Conservation (phyloP, 2,797 vertebrate species). For the Paguma larvata region DNA sequence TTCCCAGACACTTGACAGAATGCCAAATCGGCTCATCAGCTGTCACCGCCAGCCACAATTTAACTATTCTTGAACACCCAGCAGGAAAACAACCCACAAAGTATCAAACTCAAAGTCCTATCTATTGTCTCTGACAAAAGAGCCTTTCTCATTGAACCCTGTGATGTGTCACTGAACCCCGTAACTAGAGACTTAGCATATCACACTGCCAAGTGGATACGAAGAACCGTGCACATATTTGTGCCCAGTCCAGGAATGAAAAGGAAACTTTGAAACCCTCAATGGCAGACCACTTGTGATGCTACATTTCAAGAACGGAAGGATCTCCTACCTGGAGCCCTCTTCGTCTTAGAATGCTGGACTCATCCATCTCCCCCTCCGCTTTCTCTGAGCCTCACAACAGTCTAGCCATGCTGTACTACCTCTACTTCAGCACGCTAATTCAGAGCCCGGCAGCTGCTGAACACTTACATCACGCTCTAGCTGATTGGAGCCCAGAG, state of each 20-base stretch:
- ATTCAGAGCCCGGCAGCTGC: slow-evolving; percentile 95
- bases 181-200: slow-evolving; percentile 55
- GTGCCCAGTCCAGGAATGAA: slow-evolving; percentile 72
- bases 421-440: slow-evolving; percentile 89
- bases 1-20: slow-evolving; percentile 72
- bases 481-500: slow-evolving; percentile 95
- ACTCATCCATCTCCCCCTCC: slow-evolving; percentile 93
- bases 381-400: slow-evolving; percentile 88
- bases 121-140: slow-evolving; percentile 71
- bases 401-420: slow-evolving; percentile 92
- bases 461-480: slow-evolving; percentile 96
- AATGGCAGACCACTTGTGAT: slow-evolving; percentile 48
- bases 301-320: slow-evolving; percentile 56
- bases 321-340: slow-evolving; percentile 95
- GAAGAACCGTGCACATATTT: slow-evolving; percentile 47
- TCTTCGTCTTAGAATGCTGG: slow-evolving; percentile 95
- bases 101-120: slow-evolving; percentile 64
- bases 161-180: slow-evolving; percentile 50
- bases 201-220: slow-evolving; percentile 34
- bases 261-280: slow-evolving; percentile 82
- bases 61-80: slow-evolving; percentile 60
- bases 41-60: slow-evolving; percentile 65
- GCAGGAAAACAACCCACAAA: slow-evolving; percentile 57
- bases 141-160: slow-evolving; percentile 46
- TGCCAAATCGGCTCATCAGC: slow-evolving; percentile 52